phyloP scores from a whole-genome alignment of 2,797 vertebrate genomes.

The Orestias chungarensis region DNA sequence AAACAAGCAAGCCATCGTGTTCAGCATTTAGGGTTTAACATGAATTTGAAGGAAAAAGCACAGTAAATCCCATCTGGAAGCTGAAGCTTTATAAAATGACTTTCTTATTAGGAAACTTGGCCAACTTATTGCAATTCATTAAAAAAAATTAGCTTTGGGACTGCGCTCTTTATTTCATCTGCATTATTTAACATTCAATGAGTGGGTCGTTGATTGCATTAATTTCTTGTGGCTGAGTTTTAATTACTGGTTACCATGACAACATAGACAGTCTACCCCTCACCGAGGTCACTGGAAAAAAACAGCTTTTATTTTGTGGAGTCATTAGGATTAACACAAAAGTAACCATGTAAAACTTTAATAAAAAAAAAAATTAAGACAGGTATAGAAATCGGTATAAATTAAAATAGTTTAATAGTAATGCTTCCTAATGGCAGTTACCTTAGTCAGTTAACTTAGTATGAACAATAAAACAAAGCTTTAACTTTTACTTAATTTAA shows the following conservation, averaged over 20 bases:
- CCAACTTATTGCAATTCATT: constrained; percentile 19
- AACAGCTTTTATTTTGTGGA: neutral
- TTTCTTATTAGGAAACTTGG: constrained; percentile 3
- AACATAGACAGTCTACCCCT: constrained; percentile 17
- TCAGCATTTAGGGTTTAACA: neutral
- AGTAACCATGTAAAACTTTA: neutral
- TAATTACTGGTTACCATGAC: constrained; percentile 18
- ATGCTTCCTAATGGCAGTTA: too few species aligned
- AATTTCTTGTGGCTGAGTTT: constrained; percentile 30
- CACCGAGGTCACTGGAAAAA: constrained; percentile 2
- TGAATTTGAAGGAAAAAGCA: constrained; percentile 8
- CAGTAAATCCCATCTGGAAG: neutral
- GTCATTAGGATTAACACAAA: neutral
- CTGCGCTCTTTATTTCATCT: constrained; percentile 30
- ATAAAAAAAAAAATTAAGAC: neutral
- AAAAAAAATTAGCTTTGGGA: constrained; percentile 20
- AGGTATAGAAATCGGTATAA: too few species aligned
- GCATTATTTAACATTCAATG: constrained; percentile 40
- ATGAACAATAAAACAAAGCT: neutral
- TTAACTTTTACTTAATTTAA: neutral
- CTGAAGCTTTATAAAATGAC: neutral
- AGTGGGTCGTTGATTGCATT: constrained; percentile 37
- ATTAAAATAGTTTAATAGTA: too few species aligned
- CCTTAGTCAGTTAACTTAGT: constrained; percentile 2
- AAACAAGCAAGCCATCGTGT: neutral